phyloP scores from a whole-genome alignment of 2,113 vertebrate species.

The Jacana jacana region DNA sequence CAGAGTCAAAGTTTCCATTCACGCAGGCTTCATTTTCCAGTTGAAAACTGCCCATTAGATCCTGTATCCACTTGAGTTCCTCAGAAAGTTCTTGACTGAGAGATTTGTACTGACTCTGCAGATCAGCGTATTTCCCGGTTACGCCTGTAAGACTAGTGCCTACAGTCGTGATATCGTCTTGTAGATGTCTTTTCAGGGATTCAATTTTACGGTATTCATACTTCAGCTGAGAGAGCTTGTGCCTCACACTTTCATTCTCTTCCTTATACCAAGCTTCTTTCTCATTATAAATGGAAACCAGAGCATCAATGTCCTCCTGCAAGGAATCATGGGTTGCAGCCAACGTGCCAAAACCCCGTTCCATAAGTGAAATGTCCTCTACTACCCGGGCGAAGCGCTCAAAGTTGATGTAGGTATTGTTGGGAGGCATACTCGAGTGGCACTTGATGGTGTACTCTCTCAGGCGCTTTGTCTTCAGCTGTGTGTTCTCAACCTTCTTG shows the following conservation, averaged over 20 bases:
- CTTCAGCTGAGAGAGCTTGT: conserved; percentile 83
- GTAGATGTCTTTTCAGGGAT: conserved; percentile 78
- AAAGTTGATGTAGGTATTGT: conserved; percentile 87
- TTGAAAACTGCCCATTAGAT: conserved; percentile 75
- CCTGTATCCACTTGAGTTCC: conserved; percentile 85
- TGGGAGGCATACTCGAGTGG: conserved; percentile 85
- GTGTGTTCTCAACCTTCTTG: conserved; percentile 70
- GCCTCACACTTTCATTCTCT: conserved; percentile 77
- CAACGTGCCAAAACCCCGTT: conserved; percentile 68
- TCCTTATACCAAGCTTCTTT: conserved; percentile 90
- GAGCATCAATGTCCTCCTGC: conserved; percentile 83
- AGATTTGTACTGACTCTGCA: conserved; percentile 78
- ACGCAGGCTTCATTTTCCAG: conserved; percentile 46
- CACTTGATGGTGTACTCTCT: conserved; percentile 90
- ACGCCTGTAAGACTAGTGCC: conserved; percentile 66
- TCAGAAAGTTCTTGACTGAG: conserved; percentile 81
- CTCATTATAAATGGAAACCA: conserved; percentile 85
- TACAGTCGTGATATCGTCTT: conserved; percentile 76
- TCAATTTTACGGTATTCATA: conserved; percentile 83
- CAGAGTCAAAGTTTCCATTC: conserved; percentile 63
- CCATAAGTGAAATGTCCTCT: conserved; percentile 77
- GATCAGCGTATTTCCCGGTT: conserved; percentile 68
- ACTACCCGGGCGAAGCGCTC: conserved; percentile 83
- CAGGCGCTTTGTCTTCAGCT: conserved; percentile 85
- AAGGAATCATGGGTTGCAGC: conserved; percentile 70